Base-by-base conservation (phyloP, 2,888 invertebrate genomes). In the Stenodema calcarata region DNA sequence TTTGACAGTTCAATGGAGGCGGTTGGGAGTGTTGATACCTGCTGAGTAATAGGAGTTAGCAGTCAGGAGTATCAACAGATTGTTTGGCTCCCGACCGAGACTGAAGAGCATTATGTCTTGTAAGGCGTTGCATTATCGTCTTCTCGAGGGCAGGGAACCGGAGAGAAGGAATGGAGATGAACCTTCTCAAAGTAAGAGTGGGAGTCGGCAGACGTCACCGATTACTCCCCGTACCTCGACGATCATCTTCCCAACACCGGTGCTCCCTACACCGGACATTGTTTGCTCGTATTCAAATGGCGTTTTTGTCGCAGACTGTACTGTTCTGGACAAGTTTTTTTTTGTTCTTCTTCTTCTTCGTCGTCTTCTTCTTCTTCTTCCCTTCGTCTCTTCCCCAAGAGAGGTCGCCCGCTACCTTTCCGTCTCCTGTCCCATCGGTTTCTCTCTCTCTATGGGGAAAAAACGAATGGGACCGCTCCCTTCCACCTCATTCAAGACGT, bases 241-340 rank as follows among this genome's bases (percentile, higher is more conserved):
- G 78, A 82, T 82, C 82, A 69, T 82, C 82, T 80, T 35, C 82
- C n/a, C 69, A 78, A 54, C 69, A n/a, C 80, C 12, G 54, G 80
- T 23, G 54, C 69, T 35, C 85, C 76, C 82, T 62, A 27, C 35
- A 54, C 75, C 54, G 76, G 85, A 85, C 85, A 85, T 76, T 84
- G 75, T 75, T 85, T 76, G 75, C 76, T 85, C 76, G 76, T 85
- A 85, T 85, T 85, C 85, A 85, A 85, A 85, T 85, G 85, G 75
- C 75, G 76, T 76, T 85, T 85, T 85, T 85, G 85, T 85, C 85
- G 76, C 30, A 42, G 85, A 85, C 85, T 85, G 85, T 85, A 85
- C 85, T 35, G 75, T 75, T 50, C 85, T 85, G 76, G 85, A 85
- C 85, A 85, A 85, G 85, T 85, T 85, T 85, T 85, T 85, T 85